A percentile compares a stretch with the other conserved stretches of the same genome.
Evolutionary conservation across 2,797 vertebrate genomes (phyloP).

Genomic region (Xerus rutilus): DNA sequence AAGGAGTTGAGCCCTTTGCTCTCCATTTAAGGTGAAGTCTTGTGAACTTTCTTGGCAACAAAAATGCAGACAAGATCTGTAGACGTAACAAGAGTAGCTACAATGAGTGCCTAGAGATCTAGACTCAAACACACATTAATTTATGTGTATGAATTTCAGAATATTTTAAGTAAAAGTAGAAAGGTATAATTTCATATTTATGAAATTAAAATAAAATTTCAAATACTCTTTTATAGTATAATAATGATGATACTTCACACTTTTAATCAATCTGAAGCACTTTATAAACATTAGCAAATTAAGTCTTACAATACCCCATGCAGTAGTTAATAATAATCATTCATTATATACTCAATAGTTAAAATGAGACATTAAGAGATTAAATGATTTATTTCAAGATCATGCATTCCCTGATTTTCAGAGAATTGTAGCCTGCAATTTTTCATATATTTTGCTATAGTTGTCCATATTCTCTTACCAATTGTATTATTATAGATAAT

Average conservation of each 20-base stretch:
- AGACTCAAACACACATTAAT: constrained; percentile 37
- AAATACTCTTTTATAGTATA: constrained; percentile 72
- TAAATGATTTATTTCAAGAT: constrained; percentile 80
- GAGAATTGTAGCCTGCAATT: neutral
- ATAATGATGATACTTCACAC: constrained; percentile 79
- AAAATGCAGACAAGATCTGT: neutral
- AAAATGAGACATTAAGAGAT: constrained; percentile 80
- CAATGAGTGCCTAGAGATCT: neutral
- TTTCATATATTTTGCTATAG: constrained; percentile 42
- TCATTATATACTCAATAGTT: constrained; percentile 79
- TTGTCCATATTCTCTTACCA: constrained; percentile 33
- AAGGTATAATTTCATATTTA: constrained; percentile 82
- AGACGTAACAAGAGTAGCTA: neutral
- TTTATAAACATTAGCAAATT: constrained; percentile 82
- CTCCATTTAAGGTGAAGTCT: neutral
- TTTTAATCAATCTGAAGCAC: constrained; percentile 82
- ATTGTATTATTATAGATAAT: constrained; percentile 4
- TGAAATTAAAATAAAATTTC: constrained; percentile 83
- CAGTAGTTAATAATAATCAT: constrained; percentile 80
- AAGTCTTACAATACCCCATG: constrained; percentile 80
- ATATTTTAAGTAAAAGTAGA: constrained; percentile 67
- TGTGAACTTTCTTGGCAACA: constrained; percentile 6
- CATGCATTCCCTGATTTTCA: constrained; percentile 52
- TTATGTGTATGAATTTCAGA: constrained; percentile 69
- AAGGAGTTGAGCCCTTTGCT: neutral